Conservation (phyloP, 2,797 vertebrate species). For the Perodicticus potto region DNA sequence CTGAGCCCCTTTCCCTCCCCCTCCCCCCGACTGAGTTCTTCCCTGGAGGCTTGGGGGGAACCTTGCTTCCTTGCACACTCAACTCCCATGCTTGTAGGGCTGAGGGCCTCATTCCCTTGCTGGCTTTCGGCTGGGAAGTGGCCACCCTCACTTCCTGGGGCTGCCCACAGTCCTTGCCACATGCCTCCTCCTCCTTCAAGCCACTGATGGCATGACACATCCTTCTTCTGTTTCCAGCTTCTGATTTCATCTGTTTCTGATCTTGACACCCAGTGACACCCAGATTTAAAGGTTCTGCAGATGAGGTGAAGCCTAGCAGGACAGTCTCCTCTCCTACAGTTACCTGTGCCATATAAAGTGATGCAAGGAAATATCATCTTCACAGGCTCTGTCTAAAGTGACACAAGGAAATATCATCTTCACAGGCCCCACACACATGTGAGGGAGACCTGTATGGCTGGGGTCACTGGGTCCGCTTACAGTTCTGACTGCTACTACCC, state of each 20-base stretch:
- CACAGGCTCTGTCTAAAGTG: background rate
- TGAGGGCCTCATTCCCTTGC: background rate
- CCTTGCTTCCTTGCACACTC: background rate
- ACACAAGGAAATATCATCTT: background rate
- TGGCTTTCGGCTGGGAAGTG: background rate
- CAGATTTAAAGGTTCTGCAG: background rate
- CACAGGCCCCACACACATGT: too few species aligned
- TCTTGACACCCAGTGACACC: background rate
- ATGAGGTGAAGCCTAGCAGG: background rate
- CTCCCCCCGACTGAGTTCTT: background rate
- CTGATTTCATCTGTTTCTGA: background rate
- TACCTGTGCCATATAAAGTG: background rate
- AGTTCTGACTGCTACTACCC: background rate
- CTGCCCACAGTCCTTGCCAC: background rate
- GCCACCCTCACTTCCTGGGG: background rate
- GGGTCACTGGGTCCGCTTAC: background rate
- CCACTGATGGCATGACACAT: background rate
- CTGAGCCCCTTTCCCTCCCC: too few species aligned
- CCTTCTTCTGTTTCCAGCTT: background rate
- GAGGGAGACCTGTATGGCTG: background rate
- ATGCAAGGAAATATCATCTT: rapidly evolving
- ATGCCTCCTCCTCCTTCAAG: background rate
- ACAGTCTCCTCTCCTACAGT: background rate
- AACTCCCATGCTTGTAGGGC: background rate
- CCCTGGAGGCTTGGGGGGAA: background rate